phyloP scores from a whole-genome alignment of 1,140 invertebrate genomes.

The Ptiloglossa arizonensis region DNA sequence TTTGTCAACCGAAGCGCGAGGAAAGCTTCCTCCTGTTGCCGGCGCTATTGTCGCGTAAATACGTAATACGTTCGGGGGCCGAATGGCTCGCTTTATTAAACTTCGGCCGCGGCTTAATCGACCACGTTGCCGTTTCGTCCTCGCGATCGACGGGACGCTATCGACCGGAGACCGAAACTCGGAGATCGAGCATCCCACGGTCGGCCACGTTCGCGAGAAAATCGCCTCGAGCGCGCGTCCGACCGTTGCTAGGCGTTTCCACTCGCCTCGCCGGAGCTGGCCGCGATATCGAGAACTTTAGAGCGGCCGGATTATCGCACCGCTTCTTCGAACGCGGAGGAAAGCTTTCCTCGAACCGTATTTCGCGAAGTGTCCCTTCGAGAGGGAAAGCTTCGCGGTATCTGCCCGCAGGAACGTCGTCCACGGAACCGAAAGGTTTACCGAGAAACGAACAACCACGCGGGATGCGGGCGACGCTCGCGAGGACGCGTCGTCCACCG shows the following conservation, averaged over 20 bases:
- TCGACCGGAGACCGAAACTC: neutral
- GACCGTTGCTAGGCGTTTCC: too few species aligned
- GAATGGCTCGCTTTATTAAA: conserved; percentile 45
- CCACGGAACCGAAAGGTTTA: neutral
- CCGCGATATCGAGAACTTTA: too few species aligned
- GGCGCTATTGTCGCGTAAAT: conserved; percentile 45
- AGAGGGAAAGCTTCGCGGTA: neutral
- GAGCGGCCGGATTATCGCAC: too few species aligned
- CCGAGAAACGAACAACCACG: neutral
- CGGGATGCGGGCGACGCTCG: conserved; percentile 4
- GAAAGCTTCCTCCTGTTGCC: conserved; percentile 47
- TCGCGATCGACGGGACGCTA: neutral
- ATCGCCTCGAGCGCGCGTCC: too few species aligned
- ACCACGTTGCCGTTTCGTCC: neutral
- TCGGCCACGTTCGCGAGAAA: too few species aligned
- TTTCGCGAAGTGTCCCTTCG: neutral
- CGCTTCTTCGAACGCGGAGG: too few species aligned
- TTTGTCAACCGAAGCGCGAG: conserved; percentile 46
- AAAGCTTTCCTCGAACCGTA: too few species aligned
- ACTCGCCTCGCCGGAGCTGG: too few species aligned
- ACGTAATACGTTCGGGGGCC: conserved; percentile 28
- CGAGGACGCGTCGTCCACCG: neutral
- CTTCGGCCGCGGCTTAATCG: conserved; percentile 33
- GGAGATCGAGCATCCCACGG: too few species aligned
- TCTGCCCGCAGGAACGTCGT: conserved; percentile 1